A percentile compares a stretch with the other conserved stretches of the same genome.
Conservation (phyloP, 2,113 vertebrate genomes). For the Charina bottae region DNA sequence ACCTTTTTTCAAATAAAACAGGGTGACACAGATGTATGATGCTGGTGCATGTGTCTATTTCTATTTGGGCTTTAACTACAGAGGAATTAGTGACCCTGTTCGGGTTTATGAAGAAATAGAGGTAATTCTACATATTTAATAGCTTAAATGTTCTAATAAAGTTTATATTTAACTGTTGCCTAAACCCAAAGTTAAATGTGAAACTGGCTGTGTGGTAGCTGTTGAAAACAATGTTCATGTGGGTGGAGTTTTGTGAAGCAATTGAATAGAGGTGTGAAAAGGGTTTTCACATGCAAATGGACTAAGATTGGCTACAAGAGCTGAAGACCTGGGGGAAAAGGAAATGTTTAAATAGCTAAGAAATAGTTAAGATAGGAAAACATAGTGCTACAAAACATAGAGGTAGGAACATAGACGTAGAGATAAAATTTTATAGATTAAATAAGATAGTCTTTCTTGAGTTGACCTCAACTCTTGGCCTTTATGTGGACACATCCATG, state of each 20-base stretch:
- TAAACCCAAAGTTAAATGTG: background rate
- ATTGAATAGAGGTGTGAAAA: background rate
- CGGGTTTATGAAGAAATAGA: slow-evolving; percentile 94
- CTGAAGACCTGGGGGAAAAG: too few species aligned
- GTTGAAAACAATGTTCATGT: background rate
- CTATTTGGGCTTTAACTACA: slow-evolving; percentile 99
- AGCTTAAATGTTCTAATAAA: background rate
- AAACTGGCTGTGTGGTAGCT: background rate
- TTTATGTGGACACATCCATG: too few species aligned
- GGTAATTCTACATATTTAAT: slow-evolving; percentile 74
- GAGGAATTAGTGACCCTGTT: slow-evolving; percentile 93
- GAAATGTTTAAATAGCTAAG: too few species aligned
- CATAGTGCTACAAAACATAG: too few species aligned
- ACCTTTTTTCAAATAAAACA: slow-evolving; percentile 65
- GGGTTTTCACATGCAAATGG: too few species aligned
- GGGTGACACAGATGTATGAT: slow-evolving; percentile 97
- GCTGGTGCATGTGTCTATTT: slow-evolving; percentile 98
- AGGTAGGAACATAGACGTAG: too few species aligned
- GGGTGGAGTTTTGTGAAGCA: background rate
- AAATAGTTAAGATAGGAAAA: too few species aligned
- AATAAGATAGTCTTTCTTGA: too few species aligned
- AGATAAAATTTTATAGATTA: too few species aligned
- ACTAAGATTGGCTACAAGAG: too few species aligned
- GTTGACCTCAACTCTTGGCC: too few species aligned
- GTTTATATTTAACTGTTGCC: background rate